Base-by-base conservation (phyloP, 2,888 invertebrate genomes). In the Eulithis prunata region DNA sequence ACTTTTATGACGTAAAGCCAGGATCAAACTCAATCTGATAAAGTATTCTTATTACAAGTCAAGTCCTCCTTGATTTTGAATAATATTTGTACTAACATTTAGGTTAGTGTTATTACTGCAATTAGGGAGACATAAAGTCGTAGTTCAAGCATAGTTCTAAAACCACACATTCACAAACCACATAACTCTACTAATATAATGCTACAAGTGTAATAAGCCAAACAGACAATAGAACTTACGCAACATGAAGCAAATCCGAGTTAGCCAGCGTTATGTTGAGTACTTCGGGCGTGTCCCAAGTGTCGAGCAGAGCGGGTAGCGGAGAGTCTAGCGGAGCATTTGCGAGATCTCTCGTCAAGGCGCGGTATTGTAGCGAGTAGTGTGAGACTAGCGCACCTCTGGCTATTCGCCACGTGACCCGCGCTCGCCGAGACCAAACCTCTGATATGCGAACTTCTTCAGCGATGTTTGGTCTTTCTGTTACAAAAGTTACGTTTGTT, bases 401-500 rank as follows among this genome's bases (percentile, higher is more conserved):
- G 0, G 90, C 86, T 4, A 89, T 72, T 1, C 91, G 80, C 93
- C 93, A 93, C 1, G 91, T 91, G 2, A 93, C 87, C 5, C 92
- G 83, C 6, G 91, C 91, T 70, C 86, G 82, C 6, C 93, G 86
- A 1, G 93, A 87, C 93, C 91, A 93, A 1, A 93, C 90, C 68
- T 93, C 93, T 0, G 93, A 91, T 71, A 93, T 82, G 7, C 91
- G 85, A 0, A 93, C 89, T 76, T 93, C 93, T 79, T 92, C 93
- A 3, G 92, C 91, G 2, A 86, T 78, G 60, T 84, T 90, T 11
- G 93, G 93, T 0, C 91, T 87, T 74, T 93, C 93, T 93, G 71
- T 61, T 13, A 14, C 12, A 60, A 54, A 43, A 66, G 28, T 12
- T n/a, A 12, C 10, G 14, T 8, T 47, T 8, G 1, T 13, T 8